Evolutionary conservation across 2,888 invertebrate genomes (phyloP).

Genomic region (Leucania comma): DNA sequence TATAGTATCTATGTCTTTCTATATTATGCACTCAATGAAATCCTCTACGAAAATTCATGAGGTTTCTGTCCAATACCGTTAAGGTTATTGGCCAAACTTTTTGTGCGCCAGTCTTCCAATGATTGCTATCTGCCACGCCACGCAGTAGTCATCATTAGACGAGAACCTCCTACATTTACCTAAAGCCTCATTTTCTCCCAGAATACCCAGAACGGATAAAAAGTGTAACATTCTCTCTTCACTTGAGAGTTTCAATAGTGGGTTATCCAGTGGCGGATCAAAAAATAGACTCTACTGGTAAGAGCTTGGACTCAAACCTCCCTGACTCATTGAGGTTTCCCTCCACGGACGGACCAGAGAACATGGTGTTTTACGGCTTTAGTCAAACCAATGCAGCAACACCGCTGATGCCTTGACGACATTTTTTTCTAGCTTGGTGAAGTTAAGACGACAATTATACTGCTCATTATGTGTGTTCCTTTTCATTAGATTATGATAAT

Average conservation of each 20-base stretch:
- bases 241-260: conserved; percentile 21
- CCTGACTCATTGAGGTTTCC: conserved; percentile 52
- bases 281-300: conserved; percentile 10
- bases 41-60: conserved; percentile 4
- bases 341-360: conserved; percentile 41
- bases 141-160: conserved; percentile 18
- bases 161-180: not conserved
- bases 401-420: conserved; percentile 8
- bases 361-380: not conserved
- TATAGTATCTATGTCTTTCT: not conserved
- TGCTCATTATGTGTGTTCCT: conserved; percentile 8
- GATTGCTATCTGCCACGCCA: conserved; percentile 28
- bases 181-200: not conserved
- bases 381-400: not conserved
- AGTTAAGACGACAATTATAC: not conserved
- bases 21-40: not conserved
- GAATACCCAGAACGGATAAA: not conserved
- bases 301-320: conserved; percentile 28
- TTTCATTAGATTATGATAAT: not conserved
- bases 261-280: conserved; percentile 48
- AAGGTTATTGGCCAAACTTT: conserved; percentile 10
- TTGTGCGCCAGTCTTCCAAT: conserved; percentile 28
- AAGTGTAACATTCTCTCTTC: conserved; percentile 5
- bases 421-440: conserved; percentile 19
- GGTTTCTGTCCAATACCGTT: not conserved